Conservation (phyloP, 2,888 invertebrate genomes). For the Oscheius sp. region DNA sequence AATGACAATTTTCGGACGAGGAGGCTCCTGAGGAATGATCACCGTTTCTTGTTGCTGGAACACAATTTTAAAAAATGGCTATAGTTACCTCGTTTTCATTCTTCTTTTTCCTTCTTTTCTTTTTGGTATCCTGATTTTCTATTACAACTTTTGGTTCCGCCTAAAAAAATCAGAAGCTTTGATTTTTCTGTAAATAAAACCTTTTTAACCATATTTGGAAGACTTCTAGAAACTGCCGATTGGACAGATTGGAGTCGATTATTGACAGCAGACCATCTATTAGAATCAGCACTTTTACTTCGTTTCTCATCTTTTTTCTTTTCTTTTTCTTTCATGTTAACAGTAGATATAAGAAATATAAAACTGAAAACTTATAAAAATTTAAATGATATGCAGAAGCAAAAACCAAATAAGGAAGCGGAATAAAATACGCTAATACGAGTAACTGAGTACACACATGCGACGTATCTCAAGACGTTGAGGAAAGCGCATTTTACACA, state of each 20-base stretch:
- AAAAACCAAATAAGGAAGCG: not conserved
- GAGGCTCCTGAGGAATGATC: slow-evolving; percentile 25
- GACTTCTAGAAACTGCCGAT: slow-evolving; percentile 49
- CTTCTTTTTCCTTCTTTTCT: slow-evolving; percentile 24
- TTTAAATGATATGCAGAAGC: not conserved
- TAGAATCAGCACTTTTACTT: slow-evolving; percentile 49
- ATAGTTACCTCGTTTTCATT: slow-evolving; percentile 9
- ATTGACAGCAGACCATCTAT: slow-evolving; percentile 49
- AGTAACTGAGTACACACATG: not conserved
- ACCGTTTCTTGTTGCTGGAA: slow-evolving; percentile 31
- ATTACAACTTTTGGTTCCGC: slow-evolving; percentile 18
- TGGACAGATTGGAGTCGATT: slow-evolving; percentile 46
- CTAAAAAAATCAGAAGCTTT: not conserved
- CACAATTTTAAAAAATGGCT: not conserved
- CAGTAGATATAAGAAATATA: not conserved
- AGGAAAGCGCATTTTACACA: slow-evolving; percentile 24
- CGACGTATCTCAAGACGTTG: not conserved
- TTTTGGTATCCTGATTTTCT: slow-evolving; percentile 25
- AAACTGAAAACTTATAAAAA: not conserved
- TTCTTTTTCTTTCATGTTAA: not conserved
- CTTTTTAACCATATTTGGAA: slow-evolving; percentile 50
- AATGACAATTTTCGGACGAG: slow-evolving; percentile 44
- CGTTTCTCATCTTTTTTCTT: slow-evolving; percentile 29
- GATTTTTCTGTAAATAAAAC: too few relatives aligned
- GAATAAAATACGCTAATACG: not conserved